These are phyloP conservation scores for Ameiurus melas DNA, from an alignment of 2,113 vertebrate species.

Conservation along the genomic window DNA sequence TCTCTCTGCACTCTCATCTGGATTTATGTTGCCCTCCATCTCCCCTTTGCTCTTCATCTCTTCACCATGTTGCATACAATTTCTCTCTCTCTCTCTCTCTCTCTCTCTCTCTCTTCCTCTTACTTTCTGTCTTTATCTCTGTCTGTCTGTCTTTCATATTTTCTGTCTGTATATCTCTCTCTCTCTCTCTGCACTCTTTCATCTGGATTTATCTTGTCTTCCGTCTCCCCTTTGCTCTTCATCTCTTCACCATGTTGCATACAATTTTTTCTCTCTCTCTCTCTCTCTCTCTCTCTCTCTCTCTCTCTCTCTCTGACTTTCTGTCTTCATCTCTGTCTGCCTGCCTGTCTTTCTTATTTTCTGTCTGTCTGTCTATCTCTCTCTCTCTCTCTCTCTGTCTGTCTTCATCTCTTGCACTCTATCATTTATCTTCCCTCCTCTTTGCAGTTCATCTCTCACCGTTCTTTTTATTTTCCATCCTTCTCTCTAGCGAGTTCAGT, in stretches of 20 bases:
- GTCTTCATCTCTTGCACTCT: neutral
- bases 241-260: neutral
- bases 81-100: neutral
- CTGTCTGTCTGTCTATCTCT: neutral
- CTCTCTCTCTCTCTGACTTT: neutral
- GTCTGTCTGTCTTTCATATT: neutral
- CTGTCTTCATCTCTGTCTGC: neutral
- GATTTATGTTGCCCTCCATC: no score
- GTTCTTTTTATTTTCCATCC: neutral
- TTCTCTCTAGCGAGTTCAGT: slow-evolving; percentile 10
- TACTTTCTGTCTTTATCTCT: neutral
- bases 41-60: no score
- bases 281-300: neutral
- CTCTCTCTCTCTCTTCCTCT: neutral
- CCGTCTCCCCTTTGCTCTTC: no score
- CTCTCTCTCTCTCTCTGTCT: neutral
- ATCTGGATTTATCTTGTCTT: no score
- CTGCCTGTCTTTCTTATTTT: neutral
- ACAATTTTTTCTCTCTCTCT: neutral
- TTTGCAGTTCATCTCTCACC: neutral
- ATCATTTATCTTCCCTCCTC: neutral
- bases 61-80: neutral
- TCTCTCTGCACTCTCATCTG: neutral
- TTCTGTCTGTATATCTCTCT: neutral
- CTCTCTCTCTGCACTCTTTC: neutral